These are phyloP conservation scores for Lota lota DNA, from an alignment of 2,113 vertebrate genomes.

Conservation along the genomic window DNA sequence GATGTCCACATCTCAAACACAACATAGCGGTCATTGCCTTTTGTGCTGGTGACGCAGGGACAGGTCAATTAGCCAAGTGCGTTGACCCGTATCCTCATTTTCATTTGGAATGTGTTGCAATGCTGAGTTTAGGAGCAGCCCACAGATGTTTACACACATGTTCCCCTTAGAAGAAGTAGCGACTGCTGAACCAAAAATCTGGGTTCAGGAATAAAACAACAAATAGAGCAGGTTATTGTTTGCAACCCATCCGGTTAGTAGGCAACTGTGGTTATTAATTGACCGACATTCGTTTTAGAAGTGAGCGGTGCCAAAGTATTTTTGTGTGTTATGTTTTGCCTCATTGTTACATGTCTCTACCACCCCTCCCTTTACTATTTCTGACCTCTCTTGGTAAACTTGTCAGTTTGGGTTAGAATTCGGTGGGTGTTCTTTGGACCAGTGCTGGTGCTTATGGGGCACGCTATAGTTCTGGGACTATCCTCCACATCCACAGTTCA, in stretches of 20 bases:
- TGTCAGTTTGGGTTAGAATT: too few relatives aligned
- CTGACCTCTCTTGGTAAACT: neutral
- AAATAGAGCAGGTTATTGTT: too few relatives aligned
- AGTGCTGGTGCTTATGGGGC: too few relatives aligned
- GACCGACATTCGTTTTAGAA: neutral
- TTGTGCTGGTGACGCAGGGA: too few relatives aligned
- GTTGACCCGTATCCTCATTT: neutral
- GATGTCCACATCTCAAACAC: too few relatives aligned
- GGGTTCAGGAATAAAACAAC: neutral
- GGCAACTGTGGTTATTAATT: neutral
- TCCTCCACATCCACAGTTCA: too few relatives aligned
- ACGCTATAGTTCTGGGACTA: too few relatives aligned
- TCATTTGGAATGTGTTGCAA: neutral
- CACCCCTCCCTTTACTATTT: neutral
- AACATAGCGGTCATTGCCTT: too few relatives aligned
- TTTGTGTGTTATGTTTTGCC: neutral
- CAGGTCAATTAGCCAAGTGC: too few relatives aligned
- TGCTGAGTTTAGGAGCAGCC: neutral
- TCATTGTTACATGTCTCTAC: neutral
- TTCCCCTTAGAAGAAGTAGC: too few relatives aligned
- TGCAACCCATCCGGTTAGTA: too few relatives aligned
- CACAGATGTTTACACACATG: constrained; percentile 21
- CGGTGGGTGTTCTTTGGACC: too few relatives aligned
- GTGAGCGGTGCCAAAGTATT: constrained; percentile 17
- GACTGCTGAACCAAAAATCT: constrained; percentile 6